Conservation (phyloP, 2,113 vertebrate species). For the Elaphurus davidianus region DNA sequence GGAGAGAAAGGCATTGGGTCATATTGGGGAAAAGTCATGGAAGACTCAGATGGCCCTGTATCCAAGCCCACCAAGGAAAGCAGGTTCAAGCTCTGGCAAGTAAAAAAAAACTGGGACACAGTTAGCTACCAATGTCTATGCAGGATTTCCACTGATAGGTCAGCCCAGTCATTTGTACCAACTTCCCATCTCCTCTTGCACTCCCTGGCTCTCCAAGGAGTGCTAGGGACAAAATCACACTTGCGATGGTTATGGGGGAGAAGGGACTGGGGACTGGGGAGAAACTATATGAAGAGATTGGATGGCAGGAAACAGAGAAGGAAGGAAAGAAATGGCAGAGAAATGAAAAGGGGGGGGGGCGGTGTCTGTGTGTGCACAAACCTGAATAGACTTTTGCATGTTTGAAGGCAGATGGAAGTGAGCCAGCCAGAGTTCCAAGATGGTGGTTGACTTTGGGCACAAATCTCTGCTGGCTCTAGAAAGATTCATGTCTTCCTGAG, state of each 20-base stretch:
- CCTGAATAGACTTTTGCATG: too few species aligned
- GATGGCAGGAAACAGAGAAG: background rate
- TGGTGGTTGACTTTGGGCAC: background rate
- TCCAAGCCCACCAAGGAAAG: background rate
- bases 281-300: background rate
- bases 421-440: background rate
- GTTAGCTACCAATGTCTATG: background rate
- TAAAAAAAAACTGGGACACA: background rate
- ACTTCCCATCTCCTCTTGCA: background rate
- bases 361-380: background rate
- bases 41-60: background rate
- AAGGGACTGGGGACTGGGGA: fast-evolving
- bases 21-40: background rate
- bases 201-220: background rate
- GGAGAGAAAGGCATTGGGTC: background rate
- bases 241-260: background rate
- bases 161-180: background rate
- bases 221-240: background rate
- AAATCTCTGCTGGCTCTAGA: background rate
- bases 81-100: background rate
- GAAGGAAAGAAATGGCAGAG: background rate
- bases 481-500: background rate
- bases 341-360: too few species aligned
- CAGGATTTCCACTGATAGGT: background rate
- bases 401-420: background rate